Evolutionary conservation across 92 coral and sea anemone genomes (phyloP), one percentile per base, ranked within the genome.

Genomic region (Metridium senile): DNA sequence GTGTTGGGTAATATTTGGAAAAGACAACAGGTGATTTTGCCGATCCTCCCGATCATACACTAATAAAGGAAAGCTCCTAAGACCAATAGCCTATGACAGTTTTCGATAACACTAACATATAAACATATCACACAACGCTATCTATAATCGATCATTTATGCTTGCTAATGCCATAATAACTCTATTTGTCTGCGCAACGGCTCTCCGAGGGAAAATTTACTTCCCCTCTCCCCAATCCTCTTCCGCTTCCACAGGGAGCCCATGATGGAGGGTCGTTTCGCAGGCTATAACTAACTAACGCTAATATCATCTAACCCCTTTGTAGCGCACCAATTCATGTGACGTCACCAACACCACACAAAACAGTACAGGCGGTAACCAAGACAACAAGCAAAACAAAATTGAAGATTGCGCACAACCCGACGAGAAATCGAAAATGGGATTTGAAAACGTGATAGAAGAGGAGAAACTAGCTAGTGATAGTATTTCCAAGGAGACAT

Each of bases 291-390:
- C 69, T 39, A 28, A 9, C 69, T 63, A 63, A 63, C 45, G 16
- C 69, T 63, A 63, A 63, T 63, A 28, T 26, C 65, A 59, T 63
- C 69, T 63, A 63, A 63, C 69, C 69, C 49, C 1, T 31, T 63
- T 30, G 28, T 30, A 63, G 69, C 69, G 69, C 1, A 7, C 26
- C 39, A 63, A 3, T 20, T 11, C 69, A 63, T 54, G 21, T 21
- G n/a, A 20, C 4, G 69, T 27, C 39, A 13, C 45, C 45, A 28
- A 59, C 65, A 21, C 31, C 29, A 59, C 28, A 22, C 65, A 28
- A 28, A 28, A 10, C 69, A 63, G 4, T 11, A 6, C 39, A 59
- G 33, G 22, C 69, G 45, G 28, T 30, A 31, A 16, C 45, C 9
- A 63, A 1, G 69, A 63, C 45, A 10, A 31, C 69, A 63, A 63